Base-by-base conservation (phyloP, 2,888 invertebrate species). In the Creontiades dilutus region DNA sequence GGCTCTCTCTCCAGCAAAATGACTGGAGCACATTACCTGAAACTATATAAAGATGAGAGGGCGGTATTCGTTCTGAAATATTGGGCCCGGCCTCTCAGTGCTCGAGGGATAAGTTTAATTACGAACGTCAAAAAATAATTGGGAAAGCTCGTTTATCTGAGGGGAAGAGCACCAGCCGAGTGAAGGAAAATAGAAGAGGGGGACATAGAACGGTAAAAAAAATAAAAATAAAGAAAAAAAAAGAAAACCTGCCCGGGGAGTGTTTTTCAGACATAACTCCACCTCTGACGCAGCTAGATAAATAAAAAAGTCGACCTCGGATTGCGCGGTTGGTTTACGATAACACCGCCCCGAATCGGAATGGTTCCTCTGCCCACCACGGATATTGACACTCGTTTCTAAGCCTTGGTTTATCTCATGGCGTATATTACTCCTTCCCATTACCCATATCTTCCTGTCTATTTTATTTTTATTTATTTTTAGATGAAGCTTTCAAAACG, bases 261-360 rank as follows among this genome's bases (percentile, higher is more conserved):
- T 78, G 78, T 78, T 78, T 78, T 78, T 46, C 78, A 78, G 78
- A 78, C 78, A 78, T 78, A 78, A 78, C 78, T 78, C 47, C n/a
- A 19, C 46, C 78, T 28, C 46, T 78, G 78, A 78, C 78, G 78
- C 78, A 19, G 78, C 47, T 78, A 78, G 78, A 78, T 78, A 78
- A 78, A 78, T 78, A 78, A 78, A 78, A 37, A 46, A 47, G 78
- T 78, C 47, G 78, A 46, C 78, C 78, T 78, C 78, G 78, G 78
- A 78, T 78, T 78, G 78, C 78, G 78, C 78, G 37, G 78, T 78
- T 78, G 78, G 78, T 78, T 78, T 78, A 78, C 78, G 78, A 78
- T 78, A 78, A 78, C 46, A 47, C 19, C 23, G 13, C 19, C 68
- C 78, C 78, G 78, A 78, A 78, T 78, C 78, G 78, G 78, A 78